Conservation (phyloP, 1,140 invertebrate species). For the Andricus grossulariae region DNA sequence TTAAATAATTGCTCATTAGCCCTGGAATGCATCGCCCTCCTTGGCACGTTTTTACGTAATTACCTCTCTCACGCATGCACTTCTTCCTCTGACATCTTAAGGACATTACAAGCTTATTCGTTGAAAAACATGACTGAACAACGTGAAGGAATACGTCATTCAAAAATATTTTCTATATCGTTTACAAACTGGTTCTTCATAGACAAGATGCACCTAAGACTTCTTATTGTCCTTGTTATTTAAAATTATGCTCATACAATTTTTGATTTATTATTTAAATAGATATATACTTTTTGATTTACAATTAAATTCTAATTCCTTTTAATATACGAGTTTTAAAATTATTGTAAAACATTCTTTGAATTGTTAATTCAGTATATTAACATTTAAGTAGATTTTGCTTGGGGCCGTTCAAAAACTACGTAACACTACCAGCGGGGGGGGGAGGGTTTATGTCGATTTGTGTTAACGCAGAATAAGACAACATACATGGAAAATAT, state of each 20-base stretch:
- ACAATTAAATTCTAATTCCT: too few species aligned
- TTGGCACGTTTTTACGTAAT: constrained; percentile 52
- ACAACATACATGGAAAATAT: too few species aligned
- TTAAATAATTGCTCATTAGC: constrained; percentile 53
- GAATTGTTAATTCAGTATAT: too few species aligned
- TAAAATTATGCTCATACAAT: background rate
- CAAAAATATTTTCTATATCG: background rate
- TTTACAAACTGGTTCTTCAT: background rate
- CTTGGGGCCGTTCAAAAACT: too few species aligned
- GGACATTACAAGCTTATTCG: background rate
- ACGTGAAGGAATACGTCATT: background rate
- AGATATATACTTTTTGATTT: too few species aligned
- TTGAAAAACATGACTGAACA: background rate
- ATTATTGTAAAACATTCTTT: too few species aligned
- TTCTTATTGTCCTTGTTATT: background rate
- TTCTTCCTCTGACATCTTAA: constrained; percentile 16
- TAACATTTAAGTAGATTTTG: too few species aligned
- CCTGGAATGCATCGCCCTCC: constrained; percentile 45
- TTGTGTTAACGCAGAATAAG: too few species aligned
- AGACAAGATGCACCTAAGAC: background rate
- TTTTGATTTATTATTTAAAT: too few species aligned
- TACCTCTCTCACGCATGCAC: constrained; percentile 33
- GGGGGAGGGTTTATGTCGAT: too few species aligned
- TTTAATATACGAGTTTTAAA: too few species aligned
- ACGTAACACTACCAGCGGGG: too few species aligned